Percentiles rank a stretch among this genome's conserved stretches.
Evolutionary conservation across 2,113 vertebrate species (phyloP).

Genomic region (Isichthys henryi): DNA sequence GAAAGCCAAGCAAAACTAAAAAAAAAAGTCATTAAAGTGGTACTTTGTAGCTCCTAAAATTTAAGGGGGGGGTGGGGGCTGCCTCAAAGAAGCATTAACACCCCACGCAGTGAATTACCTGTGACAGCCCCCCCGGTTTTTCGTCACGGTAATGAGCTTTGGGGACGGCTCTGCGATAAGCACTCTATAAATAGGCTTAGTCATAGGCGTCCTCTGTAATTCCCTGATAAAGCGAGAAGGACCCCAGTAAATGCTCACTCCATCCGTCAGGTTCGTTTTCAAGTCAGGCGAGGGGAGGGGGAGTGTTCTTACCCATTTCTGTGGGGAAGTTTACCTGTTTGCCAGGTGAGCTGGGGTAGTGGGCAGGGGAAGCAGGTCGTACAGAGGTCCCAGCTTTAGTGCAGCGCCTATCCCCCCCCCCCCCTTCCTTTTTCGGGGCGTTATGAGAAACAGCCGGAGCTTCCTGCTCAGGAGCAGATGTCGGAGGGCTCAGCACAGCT

Average conservation of each 20-base stretch:
- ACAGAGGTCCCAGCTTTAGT: background rate
- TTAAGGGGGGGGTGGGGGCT: conserved; percentile 47
- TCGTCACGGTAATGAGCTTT: conserved; percentile 66
- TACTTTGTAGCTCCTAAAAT: conserved; percentile 57
- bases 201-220: conserved; percentile 64
- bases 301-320: background rate
- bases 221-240: conserved; percentile 62
- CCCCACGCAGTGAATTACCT: conserved; percentile 59
- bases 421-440: conserved; percentile 18
- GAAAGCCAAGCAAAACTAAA: conserved; percentile 26
- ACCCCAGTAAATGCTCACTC: conserved; percentile 32
- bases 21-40: conserved; percentile 43
- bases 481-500: conserved; percentile 73
- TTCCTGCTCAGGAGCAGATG: conserved; percentile 77
- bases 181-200: conserved; percentile 66
- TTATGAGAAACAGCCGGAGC: conserved; percentile 52
- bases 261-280: conserved; percentile 7
- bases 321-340: conserved; percentile 11
- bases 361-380: background rate
- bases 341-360: background rate
- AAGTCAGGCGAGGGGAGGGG: background rate
- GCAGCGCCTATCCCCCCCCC: background rate
- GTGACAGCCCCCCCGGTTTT: conserved; percentile 48
- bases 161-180: conserved; percentile 60
- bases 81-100: conserved; percentile 51